Conservation (phyloP, 2,113 vertebrate genomes). For the Lophius piscatorius region DNA sequence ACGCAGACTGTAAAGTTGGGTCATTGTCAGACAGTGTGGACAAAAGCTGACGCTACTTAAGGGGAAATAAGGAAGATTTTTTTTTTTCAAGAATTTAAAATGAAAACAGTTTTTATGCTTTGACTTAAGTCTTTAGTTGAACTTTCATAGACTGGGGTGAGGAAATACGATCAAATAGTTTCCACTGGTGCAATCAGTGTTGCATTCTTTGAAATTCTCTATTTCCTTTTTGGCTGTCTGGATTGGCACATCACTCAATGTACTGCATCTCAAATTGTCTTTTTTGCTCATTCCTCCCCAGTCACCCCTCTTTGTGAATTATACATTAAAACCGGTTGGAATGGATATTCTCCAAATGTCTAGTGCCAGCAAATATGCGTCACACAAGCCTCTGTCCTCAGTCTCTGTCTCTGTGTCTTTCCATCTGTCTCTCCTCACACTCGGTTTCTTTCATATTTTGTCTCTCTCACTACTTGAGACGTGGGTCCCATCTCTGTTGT, state of each 20-base stretch:
- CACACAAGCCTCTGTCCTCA: slow-evolving; percentile 59
- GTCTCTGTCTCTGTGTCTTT: slow-evolving; percentile 27
- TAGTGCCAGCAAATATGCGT: slow-evolving; percentile 60
- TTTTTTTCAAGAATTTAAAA: neutral
- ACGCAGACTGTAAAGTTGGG: neutral
- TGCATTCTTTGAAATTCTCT: slow-evolving; percentile 35
- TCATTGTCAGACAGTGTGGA: neutral
- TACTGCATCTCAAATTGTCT: slow-evolving; percentile 38
- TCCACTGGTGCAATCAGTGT: slow-evolving; percentile 13
- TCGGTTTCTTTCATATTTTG: slow-evolving; percentile 15
- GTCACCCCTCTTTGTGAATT: slow-evolving; percentile 64
- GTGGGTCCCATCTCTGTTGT: slow-evolving; percentile 37
- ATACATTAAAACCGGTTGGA: slow-evolving; percentile 68
- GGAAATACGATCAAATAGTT: slow-evolving; percentile 1
- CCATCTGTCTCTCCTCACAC: slow-evolving; percentile 39
- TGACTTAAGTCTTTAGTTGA: slow-evolving; percentile 18
- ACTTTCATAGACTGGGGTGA: slow-evolving; percentile 12
- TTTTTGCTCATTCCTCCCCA: slow-evolving; percentile 28
- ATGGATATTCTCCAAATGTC: slow-evolving; percentile 57
- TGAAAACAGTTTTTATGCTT: slow-evolving; percentile 2
- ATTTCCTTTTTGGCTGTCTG: slow-evolving; percentile 35
- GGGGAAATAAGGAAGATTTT: neutral
- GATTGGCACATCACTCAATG: slow-evolving; percentile 39
- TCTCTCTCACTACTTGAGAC: slow-evolving; percentile 36
- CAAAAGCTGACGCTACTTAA: neutral